Percentiles rank a stretch among this genome's conserved stretches.
phyloP scores from a whole-genome alignment of 1,140 invertebrate species.

The Trichonephila inaurata region DNA sequence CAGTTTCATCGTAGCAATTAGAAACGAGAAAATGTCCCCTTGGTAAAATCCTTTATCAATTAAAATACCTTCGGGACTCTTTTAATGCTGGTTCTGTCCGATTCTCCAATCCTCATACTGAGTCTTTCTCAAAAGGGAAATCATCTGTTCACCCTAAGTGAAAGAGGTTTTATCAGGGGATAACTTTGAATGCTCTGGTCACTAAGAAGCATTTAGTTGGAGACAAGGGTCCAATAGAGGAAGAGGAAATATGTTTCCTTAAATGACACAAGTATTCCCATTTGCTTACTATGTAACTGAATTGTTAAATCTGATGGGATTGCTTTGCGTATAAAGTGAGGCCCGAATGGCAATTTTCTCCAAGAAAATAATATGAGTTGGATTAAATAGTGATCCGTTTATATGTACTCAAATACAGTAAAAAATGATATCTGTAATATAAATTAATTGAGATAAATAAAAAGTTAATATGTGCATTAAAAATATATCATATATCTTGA shows the following conservation, averaged over 20 bases:
- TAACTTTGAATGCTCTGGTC: not conserved
- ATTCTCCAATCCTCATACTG: not conserved
- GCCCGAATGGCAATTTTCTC: too few relatives aligned
- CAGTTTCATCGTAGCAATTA: conserved; percentile 15
- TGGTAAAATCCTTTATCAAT: conserved; percentile 6
- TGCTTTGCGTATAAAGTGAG: not conserved
- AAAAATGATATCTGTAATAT: too few relatives aligned
- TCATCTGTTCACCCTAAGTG: conserved; percentile 24
- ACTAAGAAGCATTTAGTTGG: not conserved
- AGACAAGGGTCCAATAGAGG: not conserved
- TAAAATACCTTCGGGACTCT: conserved; percentile 29
- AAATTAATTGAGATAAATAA: too few relatives aligned
- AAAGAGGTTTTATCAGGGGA: not conserved
- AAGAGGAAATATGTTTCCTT: not conserved
- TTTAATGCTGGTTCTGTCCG: conserved; percentile 2
- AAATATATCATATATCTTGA: too few relatives aligned
- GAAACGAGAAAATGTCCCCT: not conserved
- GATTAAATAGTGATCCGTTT: too few relatives aligned
- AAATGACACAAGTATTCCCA: not conserved
- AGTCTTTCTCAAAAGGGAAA: not conserved
- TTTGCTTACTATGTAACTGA: not conserved
- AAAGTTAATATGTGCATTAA: too few relatives aligned
- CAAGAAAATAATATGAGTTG: too few relatives aligned
- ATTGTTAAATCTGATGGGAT: not conserved
- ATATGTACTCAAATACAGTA: too few relatives aligned